phyloP scores from a whole-genome alignment of 2,888 invertebrate species.

The Drosophila bunnanda region DNA sequence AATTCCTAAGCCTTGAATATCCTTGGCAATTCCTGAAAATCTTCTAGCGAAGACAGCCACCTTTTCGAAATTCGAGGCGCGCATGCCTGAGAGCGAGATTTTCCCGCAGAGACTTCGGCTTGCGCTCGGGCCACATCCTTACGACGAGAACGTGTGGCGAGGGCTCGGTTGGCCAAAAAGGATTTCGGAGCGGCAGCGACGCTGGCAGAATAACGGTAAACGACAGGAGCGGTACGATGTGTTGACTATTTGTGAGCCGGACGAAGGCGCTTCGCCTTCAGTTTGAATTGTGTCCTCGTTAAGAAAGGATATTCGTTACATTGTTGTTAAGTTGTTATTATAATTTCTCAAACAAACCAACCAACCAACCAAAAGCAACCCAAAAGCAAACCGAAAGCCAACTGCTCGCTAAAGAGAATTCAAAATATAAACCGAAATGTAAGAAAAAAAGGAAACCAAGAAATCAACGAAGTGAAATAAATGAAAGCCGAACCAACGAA shows the following conservation, averaged over 20 bases:
- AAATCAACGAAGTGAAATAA: slow-evolving; percentile 60
- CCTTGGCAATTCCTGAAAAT: neutral
- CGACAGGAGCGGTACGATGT: slow-evolving; percentile 61
- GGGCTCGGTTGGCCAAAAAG: slow-evolving; percentile 50
- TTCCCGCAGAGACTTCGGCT: slow-evolving; percentile 10
- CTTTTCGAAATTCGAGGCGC: slow-evolving; percentile 59
- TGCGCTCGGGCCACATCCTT: slow-evolving; percentile 13
- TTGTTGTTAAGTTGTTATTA: slow-evolving; percentile 85
- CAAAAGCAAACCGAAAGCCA: slow-evolving; percentile 49
- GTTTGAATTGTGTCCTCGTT: slow-evolving; percentile 85
- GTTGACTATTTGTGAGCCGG: slow-evolving; percentile 84
- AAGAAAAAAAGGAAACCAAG: slow-evolving; percentile 35
- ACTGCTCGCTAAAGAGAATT: slow-evolving; percentile 45
- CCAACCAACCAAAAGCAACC: slow-evolving; percentile 67
- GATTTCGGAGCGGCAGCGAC: slow-evolving; percentile 66
- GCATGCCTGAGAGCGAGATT: slow-evolving; percentile 64
- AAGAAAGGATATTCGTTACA: slow-evolving; percentile 85
- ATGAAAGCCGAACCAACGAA: slow-evolving; percentile 47
- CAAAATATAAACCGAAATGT: slow-evolving; percentile 52
- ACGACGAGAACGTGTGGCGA: slow-evolving; percentile 27
- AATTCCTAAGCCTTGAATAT: slow-evolving; percentile 5
- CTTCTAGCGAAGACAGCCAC: slow-evolving; percentile 55
- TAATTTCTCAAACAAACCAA: slow-evolving; percentile 81
- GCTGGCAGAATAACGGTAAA: slow-evolving; percentile 75
- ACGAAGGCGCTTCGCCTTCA: slow-evolving; percentile 84